Evolutionary conservation across 2,888 invertebrate genomes (phyloP), one percentile per base, ranked within the genome.

Genomic region (Dolomedes plantarius): DNA sequence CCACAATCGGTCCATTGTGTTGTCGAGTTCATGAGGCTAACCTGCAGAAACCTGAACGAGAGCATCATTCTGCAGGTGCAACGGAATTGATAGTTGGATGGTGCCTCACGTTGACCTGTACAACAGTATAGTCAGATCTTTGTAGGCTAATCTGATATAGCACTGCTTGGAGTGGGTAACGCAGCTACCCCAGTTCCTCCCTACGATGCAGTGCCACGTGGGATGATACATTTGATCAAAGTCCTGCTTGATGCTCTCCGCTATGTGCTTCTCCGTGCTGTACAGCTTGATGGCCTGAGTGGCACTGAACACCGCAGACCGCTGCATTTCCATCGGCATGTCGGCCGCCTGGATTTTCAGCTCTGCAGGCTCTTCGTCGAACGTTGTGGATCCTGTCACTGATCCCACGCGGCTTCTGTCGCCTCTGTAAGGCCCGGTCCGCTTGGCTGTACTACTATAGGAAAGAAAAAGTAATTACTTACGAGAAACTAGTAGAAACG

Each of bases 181-280:
- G 76, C 89, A 90, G 13, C 88, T 89, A 5, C 90, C 90, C 89
- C 89, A 90, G 76, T 90, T 89, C 56, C 89, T 76, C 7, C 90
- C 90, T n/a, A 90, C 90, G n/a, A 90, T 89, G 77, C 90, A 90
- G 73, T 90, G 90, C 90, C 90, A 90, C 27, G 89, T 90, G 13
- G 90, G 89, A 16, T 86, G 77, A 69, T 88, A 90, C 65, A 88
- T 65, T 28, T 88, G 86, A 72, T 89, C 89, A 68, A 90, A 90
- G 73, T 89, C 89, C 69, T 90, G 89, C 68, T 90, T 90, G 67
- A 90, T 88, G 71, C 88, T 88, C 65, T 89, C 90, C 0, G 90
- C 90, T 19, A 90, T 89, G 32, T 89, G 89, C 31, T 89, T 89
- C 74, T 89, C 89, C 1, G 89, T 89, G 9, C 83, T 89, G 80